phyloP scores from a whole-genome alignment of 1,140 invertebrate genomes.

The Colletes gigas region DNA sequence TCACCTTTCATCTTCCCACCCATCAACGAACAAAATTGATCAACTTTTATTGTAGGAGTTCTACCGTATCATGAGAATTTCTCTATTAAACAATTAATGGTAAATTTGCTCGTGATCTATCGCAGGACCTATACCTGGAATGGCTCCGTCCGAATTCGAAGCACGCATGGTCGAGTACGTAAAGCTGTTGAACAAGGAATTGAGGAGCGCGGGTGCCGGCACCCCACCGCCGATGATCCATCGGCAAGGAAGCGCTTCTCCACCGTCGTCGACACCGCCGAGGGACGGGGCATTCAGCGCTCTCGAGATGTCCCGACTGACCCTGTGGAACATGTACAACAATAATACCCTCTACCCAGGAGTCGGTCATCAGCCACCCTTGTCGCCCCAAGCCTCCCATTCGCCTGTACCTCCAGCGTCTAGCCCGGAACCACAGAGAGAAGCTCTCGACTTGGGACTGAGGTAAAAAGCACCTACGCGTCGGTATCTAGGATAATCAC shows the following conservation, averaged over 20 bases:
- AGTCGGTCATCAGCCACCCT: slow-evolving; percentile 62
- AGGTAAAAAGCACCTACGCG: slow-evolving; percentile 65
- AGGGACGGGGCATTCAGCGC: slow-evolving; percentile 84
- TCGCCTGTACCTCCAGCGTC: slow-evolving; percentile 71
- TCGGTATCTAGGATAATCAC: too few relatives aligned
- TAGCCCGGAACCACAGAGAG: slow-evolving; percentile 82
- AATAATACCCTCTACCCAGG: slow-evolving; percentile 77
- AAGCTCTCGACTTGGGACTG: slow-evolving; percentile 84
- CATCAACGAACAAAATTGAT: too few relatives aligned
- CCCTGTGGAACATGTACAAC: slow-evolving; percentile 91
- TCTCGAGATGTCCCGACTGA: slow-evolving; percentile 88
- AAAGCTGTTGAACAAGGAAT: slow-evolving; percentile 84
- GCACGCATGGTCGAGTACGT: slow-evolving; percentile 90
- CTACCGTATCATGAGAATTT: not conserved
- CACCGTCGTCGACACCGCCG: slow-evolving; percentile 81
- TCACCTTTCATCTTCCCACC: too few relatives aligned
- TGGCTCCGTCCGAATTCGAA: slow-evolving; percentile 86
- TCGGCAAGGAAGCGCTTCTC: slow-evolving; percentile 82
- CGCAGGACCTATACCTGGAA: slow-evolving; percentile 73
- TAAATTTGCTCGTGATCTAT: not conserved
- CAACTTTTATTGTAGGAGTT: not conserved
- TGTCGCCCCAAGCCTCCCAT: slow-evolving; percentile 71
- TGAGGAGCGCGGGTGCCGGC: slow-evolving; percentile 73
- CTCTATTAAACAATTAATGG: not conserved
- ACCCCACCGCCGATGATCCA: slow-evolving; percentile 79